A percentile compares a stretch with the other conserved stretches of the same genome.
phyloP scores from a whole-genome alignment of 92 coral and sea anemone species.

The Meandrina meandrites region DNA sequence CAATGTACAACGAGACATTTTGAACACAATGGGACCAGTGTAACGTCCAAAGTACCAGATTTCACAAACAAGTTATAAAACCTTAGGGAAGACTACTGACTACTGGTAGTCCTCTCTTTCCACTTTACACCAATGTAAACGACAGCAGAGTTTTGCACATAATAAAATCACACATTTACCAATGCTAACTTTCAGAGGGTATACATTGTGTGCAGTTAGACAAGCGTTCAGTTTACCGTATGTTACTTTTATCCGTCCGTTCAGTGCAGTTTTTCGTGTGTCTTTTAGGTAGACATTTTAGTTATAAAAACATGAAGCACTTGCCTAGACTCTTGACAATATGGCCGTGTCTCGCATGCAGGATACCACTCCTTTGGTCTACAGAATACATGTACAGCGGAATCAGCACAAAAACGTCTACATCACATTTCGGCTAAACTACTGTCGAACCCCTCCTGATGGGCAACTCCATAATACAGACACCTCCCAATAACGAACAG shows the following conservation, averaged over 20 bases:
- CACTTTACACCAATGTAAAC: background rate
- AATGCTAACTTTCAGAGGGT: background rate
- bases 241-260: background rate
- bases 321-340: constrained; percentile 41
- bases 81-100: too few species aligned
- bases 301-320: constrained; percentile 24
- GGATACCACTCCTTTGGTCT: constrained; percentile 50
- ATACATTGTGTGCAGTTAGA: constrained; percentile 16
- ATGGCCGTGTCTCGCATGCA: constrained; percentile 42
- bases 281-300: background rate
- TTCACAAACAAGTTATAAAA: too few species aligned
- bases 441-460: background rate
- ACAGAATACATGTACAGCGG: constrained; percentile 36
- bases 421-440: background rate
- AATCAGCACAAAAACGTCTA: constrained; percentile 1
- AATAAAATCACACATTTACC: background rate
- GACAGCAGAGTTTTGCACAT: background rate
- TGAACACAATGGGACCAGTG: too few species aligned
- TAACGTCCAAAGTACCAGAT: too few species aligned
- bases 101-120: background rate
- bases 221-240: constrained; percentile 11
- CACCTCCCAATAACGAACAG: background rate
- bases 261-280: background rate
- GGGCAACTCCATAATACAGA: background rate
- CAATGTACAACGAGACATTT: too few species aligned